Percentiles rank a stretch among this genome's conserved stretches.
Conservation (phyloP, 2,797 vertebrate species). For the Periparus ater region DNA sequence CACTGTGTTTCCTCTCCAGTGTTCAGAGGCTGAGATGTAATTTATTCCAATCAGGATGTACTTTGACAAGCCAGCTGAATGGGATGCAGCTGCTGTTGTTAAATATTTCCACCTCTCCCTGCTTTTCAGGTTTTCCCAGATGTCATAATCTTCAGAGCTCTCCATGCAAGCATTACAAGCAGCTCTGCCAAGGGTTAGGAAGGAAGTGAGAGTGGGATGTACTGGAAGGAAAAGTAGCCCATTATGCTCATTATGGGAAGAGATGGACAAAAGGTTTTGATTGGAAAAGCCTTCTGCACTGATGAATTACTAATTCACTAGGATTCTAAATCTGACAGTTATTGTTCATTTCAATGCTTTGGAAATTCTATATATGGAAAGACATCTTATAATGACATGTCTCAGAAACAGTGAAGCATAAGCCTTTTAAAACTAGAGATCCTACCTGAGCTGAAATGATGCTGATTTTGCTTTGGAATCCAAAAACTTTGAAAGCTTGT, state of each 20-base stretch:
- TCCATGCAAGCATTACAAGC: not conserved
- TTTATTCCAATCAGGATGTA: constrained; percentile 65
- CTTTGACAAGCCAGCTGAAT: constrained; percentile 66
- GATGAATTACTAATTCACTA: not conserved
- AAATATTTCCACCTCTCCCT: constrained; percentile 40
- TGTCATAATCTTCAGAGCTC: constrained; percentile 31
- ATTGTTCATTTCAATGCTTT: constrained; percentile 22
- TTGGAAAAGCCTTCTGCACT: constrained; percentile 41
- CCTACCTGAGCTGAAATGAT: not conserved
- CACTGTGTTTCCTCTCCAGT: not conserved
- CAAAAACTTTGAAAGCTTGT: not conserved
- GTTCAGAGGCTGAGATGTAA: constrained; percentile 35
- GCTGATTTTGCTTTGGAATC: not conserved
- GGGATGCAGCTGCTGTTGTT: constrained; percentile 64
- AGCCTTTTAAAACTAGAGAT: not conserved
- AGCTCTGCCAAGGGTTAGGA: constrained; percentile 17
- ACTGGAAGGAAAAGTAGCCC: constrained; percentile 3
- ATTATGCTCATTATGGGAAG: constrained; percentile 9
- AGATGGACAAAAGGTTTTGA: constrained; percentile 58
- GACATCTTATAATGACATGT: not conserved
- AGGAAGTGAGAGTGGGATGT: not conserved
- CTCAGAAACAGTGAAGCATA: not conserved
- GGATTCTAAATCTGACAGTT: not conserved
- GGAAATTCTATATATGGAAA: constrained; percentile 26
- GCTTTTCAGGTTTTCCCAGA: constrained; percentile 66